phyloP scores from a whole-genome alignment of 1,140 invertebrate genomes.

The Whitmania pigra region DNA sequence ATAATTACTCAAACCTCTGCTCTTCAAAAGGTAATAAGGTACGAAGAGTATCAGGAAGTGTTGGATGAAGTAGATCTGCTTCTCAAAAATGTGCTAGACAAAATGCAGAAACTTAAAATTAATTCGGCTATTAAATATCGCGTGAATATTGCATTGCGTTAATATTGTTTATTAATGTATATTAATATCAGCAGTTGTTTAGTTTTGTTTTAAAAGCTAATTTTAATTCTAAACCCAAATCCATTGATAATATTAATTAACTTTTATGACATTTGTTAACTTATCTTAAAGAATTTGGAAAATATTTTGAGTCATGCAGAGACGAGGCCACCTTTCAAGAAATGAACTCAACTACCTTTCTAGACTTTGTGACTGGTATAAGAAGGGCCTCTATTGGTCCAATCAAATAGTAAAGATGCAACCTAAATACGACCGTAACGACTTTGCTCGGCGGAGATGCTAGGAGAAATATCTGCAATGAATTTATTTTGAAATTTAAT shows the following conservation, averaged over 20 bases:
- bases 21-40: conserved; percentile 70
- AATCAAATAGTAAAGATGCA: conserved; percentile 79
- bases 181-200: too few relatives aligned
- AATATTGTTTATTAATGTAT: too few relatives aligned
- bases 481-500: background rate
- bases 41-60: conserved; percentile 81
- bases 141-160: too few relatives aligned
- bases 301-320: too few relatives aligned
- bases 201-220: too few relatives aligned
- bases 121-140: too few relatives aligned
- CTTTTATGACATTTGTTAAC: too few relatives aligned
- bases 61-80: conserved; percentile 79
- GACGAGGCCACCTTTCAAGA: too few relatives aligned
- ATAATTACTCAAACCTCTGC: conserved; percentile 49
- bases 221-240: too few relatives aligned
- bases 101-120: conserved; percentile 9
- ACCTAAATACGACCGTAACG: conserved; percentile 67
- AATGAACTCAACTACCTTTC: conserved; percentile 54
- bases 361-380: conserved; percentile 79
- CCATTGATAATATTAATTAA: background rate
- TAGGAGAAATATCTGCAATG: conserved; percentile 69
- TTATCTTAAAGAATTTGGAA: too few relatives aligned
- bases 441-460: conserved; percentile 65
- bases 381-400: conserved; percentile 74
- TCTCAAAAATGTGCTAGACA: conserved; percentile 62